These are phyloP conservation scores for Drosophila eohydei DNA, from an alignment of 2,888 invertebrate species.

Conservation along the genomic window DNA sequence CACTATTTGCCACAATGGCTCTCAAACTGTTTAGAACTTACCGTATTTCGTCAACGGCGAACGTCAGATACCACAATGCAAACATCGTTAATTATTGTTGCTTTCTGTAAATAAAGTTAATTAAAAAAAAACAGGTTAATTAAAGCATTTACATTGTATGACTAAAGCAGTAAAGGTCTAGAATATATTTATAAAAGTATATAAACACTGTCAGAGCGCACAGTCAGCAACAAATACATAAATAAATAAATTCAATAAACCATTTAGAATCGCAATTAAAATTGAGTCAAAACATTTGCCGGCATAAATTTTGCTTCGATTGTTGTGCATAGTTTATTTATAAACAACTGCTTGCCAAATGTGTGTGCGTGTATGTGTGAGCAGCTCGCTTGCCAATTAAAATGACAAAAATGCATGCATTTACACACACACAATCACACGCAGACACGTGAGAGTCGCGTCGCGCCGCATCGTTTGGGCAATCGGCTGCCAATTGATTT, in stretches of 20 bases:
- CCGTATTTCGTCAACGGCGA: constrained; percentile 84
- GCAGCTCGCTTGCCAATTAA: constrained; percentile 39
- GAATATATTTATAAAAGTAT: not conserved
- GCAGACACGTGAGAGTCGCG: constrained; percentile 36
- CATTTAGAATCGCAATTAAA: constrained; percentile 8
- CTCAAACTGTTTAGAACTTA: constrained; percentile 70
- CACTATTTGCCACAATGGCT: not conserved
- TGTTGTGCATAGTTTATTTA: constrained; percentile 72
- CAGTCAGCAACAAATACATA: not conserved
- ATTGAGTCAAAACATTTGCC: constrained; percentile 14
- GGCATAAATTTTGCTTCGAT: constrained; percentile 30
- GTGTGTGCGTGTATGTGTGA: constrained; percentile 17
- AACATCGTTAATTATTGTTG: constrained; percentile 75
- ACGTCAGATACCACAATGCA: constrained; percentile 84
- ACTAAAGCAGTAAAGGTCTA: constrained; percentile 12
- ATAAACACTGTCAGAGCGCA: not conserved
- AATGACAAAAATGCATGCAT: constrained; percentile 36
- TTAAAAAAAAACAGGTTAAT: constrained; percentile 28
- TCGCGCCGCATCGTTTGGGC: constrained; percentile 42
- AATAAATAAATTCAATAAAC: constrained; percentile 2
- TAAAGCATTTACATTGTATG: constrained; percentile 4
- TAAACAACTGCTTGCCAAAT: constrained; percentile 59
- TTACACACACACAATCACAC: not conserved
- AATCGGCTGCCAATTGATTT: constrained; percentile 43
- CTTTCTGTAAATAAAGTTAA: constrained; percentile 63